Evolutionary conservation across 1,140 invertebrate genomes (phyloP).

Genomic region (Magallana gigas): DNA sequence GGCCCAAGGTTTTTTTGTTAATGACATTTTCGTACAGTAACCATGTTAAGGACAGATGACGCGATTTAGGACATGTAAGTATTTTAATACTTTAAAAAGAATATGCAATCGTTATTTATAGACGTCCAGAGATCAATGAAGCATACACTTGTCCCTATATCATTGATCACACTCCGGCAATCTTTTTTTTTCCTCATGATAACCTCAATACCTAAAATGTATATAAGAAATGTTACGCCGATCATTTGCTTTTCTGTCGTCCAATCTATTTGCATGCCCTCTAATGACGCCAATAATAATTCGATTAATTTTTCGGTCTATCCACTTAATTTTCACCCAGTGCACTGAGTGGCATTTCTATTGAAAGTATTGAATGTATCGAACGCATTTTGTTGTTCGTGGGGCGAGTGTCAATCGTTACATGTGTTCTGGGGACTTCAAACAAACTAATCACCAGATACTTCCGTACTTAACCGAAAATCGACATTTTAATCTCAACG

Average conservation of each 20-base stretch:
- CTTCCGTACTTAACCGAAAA: too few relatives aligned
- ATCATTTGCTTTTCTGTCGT: neutral
- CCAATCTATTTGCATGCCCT: neutral
- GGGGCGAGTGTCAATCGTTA: neutral
- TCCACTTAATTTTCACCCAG: neutral
- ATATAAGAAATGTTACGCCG: neutral
- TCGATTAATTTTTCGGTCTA: neutral
- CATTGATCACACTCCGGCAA: too few relatives aligned
- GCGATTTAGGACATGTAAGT: too few relatives aligned
- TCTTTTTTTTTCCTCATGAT: neutral
- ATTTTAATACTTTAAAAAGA: too few relatives aligned
- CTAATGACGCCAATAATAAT: conserved; percentile 20
- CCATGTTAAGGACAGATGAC: too few relatives aligned
- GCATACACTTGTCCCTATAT: too few relatives aligned
- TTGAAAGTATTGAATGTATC: neutral
- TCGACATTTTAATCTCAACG: too few relatives aligned
- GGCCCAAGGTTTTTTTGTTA: too few relatives aligned
- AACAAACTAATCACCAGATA: too few relatives aligned
- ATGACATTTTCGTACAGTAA: too few relatives aligned
- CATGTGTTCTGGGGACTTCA: neutral
- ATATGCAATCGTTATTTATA: too few relatives aligned
- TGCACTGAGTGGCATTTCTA: neutral
- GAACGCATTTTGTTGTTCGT: neutral
- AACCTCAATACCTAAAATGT: neutral
- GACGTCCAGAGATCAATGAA: too few relatives aligned